phyloP scores from a whole-genome alignment of 2,888 invertebrate species.

The Eurois occulta region DNA sequence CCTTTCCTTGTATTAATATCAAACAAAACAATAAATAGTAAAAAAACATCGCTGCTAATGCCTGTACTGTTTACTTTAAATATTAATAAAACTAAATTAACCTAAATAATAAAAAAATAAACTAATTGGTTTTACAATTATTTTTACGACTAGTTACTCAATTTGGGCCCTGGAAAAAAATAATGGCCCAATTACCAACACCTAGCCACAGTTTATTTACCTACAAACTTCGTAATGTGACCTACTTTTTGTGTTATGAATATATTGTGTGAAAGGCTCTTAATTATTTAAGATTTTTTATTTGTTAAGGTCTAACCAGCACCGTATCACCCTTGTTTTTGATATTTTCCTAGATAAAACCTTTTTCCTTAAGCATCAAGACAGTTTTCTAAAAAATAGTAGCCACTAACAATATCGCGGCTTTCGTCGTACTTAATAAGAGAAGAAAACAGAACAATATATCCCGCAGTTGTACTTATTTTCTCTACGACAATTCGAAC shows the following conservation, averaged over 20 bases:
- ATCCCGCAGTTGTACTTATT: conserved; percentile 13
- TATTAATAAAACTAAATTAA: too few species aligned
- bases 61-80: too few species aligned
- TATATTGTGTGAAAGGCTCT: background rate
- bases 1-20: too few species aligned
- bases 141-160: too few species aligned
- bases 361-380: background rate
- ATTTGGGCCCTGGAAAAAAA: too few species aligned
- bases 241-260: background rate
- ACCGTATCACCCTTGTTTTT: too few species aligned
- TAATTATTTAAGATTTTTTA: background rate
- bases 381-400: conserved; percentile 8
- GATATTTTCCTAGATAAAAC: background rate
- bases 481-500: conserved; percentile 35
- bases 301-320: background rate
- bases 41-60: too few species aligned
- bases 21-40: too few species aligned
- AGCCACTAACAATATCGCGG: background rate
- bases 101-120: too few species aligned
- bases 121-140: too few species aligned
- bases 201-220: background rate
- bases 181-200: background rate
- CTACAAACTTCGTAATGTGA: background rate
- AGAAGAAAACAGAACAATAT: conserved; percentile 18
- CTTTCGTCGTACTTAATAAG: conserved; percentile 10